Evolutionary conservation across 2,113 vertebrate species (phyloP).

Genomic region (Dicrurus megarhynchus): DNA sequence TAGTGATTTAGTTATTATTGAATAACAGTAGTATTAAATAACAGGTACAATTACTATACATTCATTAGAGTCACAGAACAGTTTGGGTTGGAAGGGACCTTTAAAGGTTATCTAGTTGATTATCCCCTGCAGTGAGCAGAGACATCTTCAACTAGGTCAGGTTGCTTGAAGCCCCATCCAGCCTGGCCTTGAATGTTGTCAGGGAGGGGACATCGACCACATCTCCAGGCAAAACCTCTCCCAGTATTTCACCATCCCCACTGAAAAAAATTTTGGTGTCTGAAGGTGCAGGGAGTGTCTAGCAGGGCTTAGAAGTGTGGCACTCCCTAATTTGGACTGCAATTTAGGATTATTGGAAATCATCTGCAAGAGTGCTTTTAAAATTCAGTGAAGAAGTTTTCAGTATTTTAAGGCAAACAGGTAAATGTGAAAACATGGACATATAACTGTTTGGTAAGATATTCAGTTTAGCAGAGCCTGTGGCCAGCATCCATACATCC

Average conservation of each 20-base stretch:
- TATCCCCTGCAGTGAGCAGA: background rate
- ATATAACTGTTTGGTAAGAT: background rate
- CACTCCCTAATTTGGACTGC: background rate
- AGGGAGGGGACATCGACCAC: background rate
- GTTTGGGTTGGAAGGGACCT: background rate
- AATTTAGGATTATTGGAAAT: background rate
- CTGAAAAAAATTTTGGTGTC: background rate
- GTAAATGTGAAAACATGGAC: background rate
- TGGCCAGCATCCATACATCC: background rate
- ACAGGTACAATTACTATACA: background rate
- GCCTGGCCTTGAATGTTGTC: background rate
- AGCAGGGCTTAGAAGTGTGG: background rate
- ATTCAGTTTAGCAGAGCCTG: background rate
- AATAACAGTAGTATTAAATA: background rate
- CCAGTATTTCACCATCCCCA: background rate
- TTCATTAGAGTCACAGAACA: background rate
- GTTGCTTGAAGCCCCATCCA: background rate
- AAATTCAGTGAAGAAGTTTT: background rate
- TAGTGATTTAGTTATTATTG: background rate
- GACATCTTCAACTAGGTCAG: background rate
- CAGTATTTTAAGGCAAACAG: background rate
- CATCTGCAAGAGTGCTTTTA: background rate
- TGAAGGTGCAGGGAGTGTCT: background rate
- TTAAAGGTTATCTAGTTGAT: background rate
- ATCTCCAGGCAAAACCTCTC: background rate